Evolutionary conservation across 2,797 vertebrate genomes (phyloP), one percentile per base, ranked within the genome.

Genomic region (Crocidura indochinensis): DNA sequence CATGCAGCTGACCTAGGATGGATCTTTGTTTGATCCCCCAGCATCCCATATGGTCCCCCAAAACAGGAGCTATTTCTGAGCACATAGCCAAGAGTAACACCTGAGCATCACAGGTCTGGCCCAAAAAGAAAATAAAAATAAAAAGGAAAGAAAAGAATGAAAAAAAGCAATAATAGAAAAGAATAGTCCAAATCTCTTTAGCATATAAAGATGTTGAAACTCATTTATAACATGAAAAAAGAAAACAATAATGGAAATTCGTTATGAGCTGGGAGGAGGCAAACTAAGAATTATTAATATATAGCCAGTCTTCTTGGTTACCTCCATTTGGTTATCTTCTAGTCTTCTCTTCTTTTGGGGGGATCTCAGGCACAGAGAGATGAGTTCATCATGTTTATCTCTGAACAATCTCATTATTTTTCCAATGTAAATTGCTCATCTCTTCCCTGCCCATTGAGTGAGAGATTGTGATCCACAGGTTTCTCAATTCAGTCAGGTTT

Each of bases 141-240:
- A 38, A 38, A 38, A 38, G 38, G 5, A 38, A 38, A 5, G 5
- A 38, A 38, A 38, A 5, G 5, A 38, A 2, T 2, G 5, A 38
- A 38, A 38, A 73, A 6, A 73, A 46, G 31, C 24, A 88, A 19
- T 44, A n/a, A 73, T 4, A 83, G 46, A 75, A 77, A 68, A 64
- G 10, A 60, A 72, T n/a, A 5, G 3, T 29, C 27, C 7, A 51
- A 38, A 86, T 64, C 27, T 29, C 49, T 44, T 9, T 77, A 88
- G 31, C 20, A 74, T 29, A 8, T 31, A 60, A 73, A 87, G 3
- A 81, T 62, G 20, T 1, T 79, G 31, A 64, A 80, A 62, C 20
- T 69, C 51, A 65, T 69, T n/a, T 65, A 53, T 47, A 87, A 82
- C 7, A 64, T 31, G 31, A 92, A 11, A 88, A 64, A 47, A 74